Percentiles rank a stretch among this genome's conserved stretches.
phyloP scores from a whole-genome alignment of 92 coral and sea anemone genomes.

The Phymanthus crucifer region DNA sequence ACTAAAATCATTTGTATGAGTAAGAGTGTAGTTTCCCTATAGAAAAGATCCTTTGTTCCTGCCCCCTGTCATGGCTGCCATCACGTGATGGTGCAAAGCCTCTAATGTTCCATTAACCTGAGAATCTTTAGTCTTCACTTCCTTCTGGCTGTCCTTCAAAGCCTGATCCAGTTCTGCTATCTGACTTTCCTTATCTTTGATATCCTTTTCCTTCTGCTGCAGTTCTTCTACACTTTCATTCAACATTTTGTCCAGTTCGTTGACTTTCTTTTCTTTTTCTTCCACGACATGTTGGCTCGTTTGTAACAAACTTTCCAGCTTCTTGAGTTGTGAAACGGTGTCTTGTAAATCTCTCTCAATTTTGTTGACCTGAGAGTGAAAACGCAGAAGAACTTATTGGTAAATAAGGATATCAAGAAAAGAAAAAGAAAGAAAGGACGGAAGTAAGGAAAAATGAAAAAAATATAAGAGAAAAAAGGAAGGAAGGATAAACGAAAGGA shows the following conservation, averaged over 20 bases:
- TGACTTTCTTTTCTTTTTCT: constrained; percentile 80
- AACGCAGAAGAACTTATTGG: neutral
- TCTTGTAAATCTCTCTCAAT: constrained; percentile 76
- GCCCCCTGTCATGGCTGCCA: no score
- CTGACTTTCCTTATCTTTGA: constrained; percentile 72
- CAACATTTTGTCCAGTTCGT: constrained; percentile 84
- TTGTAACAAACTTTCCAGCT: constrained; percentile 74
- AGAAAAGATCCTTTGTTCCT: no score
- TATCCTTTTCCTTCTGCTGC: constrained; percentile 78
- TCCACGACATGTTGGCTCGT: constrained; percentile 71
- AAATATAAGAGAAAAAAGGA: neutral
- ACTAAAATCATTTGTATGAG: no score
- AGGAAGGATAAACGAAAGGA: neutral
- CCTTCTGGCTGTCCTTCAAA: constrained; percentile 85
- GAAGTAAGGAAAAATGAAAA: neutral
- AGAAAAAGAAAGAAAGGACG: neutral
- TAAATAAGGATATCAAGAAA: neutral
- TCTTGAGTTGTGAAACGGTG: constrained; percentile 74
- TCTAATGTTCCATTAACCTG: constrained; percentile 91
- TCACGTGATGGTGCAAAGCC: no score
- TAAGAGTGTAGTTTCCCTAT: no score
- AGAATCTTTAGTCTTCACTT: constrained; percentile 73
- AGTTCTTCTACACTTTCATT: constrained; percentile 92
- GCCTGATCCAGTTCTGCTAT: constrained; percentile 91
- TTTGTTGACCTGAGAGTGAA: constrained; percentile 57